A percentile compares a stretch with the other conserved stretches of the same genome.
Evolutionary conservation across 1,140 invertebrate species (phyloP).

Genomic region (Caerostris extrusa): DNA sequence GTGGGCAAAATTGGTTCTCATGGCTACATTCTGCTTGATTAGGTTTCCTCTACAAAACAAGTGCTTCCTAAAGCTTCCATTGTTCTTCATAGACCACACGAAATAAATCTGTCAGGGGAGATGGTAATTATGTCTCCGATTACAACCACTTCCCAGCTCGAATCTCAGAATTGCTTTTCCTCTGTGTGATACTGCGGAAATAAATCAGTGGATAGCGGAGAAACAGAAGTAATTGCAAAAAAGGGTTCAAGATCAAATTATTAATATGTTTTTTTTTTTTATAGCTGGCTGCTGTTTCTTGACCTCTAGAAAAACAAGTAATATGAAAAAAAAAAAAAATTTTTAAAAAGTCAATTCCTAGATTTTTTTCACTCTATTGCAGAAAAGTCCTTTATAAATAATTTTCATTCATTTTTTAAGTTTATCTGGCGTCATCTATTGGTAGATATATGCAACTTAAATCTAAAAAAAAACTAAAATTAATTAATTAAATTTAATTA

Average conservation of each 20-base stretch:
- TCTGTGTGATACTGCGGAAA: not conserved
- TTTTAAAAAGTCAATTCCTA: too few relatives aligned
- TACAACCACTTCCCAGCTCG: not conserved
- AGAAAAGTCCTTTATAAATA: too few relatives aligned
- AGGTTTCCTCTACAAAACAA: not conserved
- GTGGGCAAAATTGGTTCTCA: conserved; percentile 12
- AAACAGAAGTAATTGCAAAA: not conserved
- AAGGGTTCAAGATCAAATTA: not conserved
- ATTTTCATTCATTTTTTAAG: too few relatives aligned
- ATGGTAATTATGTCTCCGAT: conserved; percentile 14
- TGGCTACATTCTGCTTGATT: conserved; percentile 2
- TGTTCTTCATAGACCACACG: conserved; percentile 1
- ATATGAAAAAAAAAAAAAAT: too few relatives aligned
- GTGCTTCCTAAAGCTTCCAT: not conserved
- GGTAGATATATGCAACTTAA: too few relatives aligned
- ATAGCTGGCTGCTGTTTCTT: not conserved
- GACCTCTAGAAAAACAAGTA: conserved; percentile 16
- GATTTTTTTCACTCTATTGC: too few relatives aligned
- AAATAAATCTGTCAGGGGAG: not conserved
- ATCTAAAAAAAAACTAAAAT: too few relatives aligned
- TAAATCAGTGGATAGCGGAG: not conserved
- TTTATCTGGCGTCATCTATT: too few relatives aligned
- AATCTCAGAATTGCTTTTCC: not conserved
- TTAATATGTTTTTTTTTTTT: not conserved
- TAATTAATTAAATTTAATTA: too few relatives aligned